Conservation (phyloP, 2,797 vertebrate genomes). For the Poeciliopsis paucimaculata region DNA sequence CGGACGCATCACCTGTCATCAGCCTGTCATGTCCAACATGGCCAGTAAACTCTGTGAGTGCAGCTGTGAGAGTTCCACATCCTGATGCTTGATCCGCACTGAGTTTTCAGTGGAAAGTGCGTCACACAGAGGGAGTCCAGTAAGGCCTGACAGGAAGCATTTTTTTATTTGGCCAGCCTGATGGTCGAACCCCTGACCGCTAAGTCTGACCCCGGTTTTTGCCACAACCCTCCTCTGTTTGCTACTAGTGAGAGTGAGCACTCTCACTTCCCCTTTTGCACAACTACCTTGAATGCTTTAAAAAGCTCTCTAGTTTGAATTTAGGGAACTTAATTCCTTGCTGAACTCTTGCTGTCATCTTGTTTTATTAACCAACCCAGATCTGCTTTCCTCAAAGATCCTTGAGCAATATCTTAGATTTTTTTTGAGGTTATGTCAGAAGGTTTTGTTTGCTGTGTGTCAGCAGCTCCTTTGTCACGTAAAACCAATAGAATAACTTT, state of each 20-base stretch:
- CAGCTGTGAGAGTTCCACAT: slow-evolving; percentile 65
- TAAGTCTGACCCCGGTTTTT: slow-evolving; percentile 45
- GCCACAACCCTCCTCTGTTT: slow-evolving; percentile 17
- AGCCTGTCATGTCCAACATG: slow-evolving; percentile 48
- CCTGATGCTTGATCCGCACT: slow-evolving; percentile 53
- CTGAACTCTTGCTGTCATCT: slow-evolving; percentile 14
- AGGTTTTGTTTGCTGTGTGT: background rate
- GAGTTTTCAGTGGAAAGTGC: slow-evolving; percentile 60
- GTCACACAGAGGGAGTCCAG: slow-evolving; percentile 65
- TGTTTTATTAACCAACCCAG: slow-evolving; percentile 21
- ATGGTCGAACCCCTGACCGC: slow-evolving; percentile 57
- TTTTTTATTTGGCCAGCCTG: slow-evolving; percentile 42
- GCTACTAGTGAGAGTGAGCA: slow-evolving; percentile 58
- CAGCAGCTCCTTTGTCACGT: background rate
- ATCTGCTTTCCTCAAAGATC: slow-evolving; percentile 32
- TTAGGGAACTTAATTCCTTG: slow-evolving; percentile 23
- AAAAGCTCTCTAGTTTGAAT: slow-evolving; percentile 11
- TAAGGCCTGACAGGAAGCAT: slow-evolving; percentile 60
- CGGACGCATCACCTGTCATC: slow-evolving; percentile 41
- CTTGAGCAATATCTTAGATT: background rate
- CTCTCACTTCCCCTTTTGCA: slow-evolving; percentile 53
- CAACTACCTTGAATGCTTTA: slow-evolving; percentile 24
- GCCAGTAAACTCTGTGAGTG: slow-evolving; percentile 30
- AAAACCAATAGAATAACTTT: background rate
- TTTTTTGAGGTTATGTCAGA: background rate